A percentile compares a stretch with the other conserved stretches of the same genome.
phyloP scores from a whole-genome alignment of 35 echinoderm and acorn worm genomes.

The Apostichopus japonicus region DNA sequence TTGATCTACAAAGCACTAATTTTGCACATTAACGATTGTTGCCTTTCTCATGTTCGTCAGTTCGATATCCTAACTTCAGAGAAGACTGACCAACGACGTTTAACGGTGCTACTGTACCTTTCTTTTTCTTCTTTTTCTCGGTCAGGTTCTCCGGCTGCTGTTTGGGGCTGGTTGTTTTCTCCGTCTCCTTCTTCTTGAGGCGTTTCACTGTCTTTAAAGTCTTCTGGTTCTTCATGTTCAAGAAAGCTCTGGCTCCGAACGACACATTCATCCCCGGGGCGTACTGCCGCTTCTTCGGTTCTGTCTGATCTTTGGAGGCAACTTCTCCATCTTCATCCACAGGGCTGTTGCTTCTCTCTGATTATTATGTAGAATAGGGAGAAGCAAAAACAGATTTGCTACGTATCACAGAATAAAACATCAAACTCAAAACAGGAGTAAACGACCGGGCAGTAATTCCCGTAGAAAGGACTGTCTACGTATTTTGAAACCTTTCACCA shows the following conservation, averaged over 20 bases:
- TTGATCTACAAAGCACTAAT: no score
- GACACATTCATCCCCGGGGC: conserved; percentile 57
- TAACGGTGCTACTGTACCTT: neutral
- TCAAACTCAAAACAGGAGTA: no score
- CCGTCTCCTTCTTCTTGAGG: conserved; percentile 50
- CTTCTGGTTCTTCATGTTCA: conserved; percentile 77
- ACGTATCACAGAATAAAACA: no score
- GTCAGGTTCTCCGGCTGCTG: neutral
- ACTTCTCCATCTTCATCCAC: neutral
- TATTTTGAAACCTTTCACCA: no score
- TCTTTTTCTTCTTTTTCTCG: neutral
- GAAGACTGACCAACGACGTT: neutral
- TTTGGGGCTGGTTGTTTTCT: neutral
- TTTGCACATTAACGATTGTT: no score
- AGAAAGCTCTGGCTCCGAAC: conserved; percentile 80
- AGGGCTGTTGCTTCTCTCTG: neutral
- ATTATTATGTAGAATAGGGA: no score
- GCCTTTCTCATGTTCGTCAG: no score
- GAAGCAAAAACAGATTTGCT: no score
- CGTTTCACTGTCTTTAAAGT: conserved; percentile 56
- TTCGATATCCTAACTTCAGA: no score
- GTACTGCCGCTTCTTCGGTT: neutral
- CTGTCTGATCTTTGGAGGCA: conserved; percentile 36
- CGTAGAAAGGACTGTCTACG: no score
- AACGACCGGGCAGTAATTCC: no score